These are phyloP conservation scores for Calliphora vicina DNA, from an alignment of 1,140 invertebrate genomes.

Conservation along the genomic window DNA sequence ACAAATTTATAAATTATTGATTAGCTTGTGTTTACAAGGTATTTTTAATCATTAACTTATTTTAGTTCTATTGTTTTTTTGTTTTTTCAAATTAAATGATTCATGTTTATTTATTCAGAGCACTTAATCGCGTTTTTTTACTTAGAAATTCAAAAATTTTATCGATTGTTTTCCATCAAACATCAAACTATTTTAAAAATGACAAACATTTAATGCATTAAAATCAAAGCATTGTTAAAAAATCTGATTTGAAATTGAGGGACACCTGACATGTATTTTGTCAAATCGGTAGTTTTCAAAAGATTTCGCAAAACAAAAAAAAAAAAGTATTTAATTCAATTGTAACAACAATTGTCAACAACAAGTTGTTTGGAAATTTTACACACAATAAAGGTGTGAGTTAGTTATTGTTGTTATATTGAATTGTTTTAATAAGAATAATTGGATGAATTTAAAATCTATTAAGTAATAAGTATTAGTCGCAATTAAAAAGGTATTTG, in stretches of 20 bases:
- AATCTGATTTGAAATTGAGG: not conserved
- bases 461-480: too few species aligned
- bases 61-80: not conserved
- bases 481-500: too few species aligned
- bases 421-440: not conserved
- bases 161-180: too few species aligned
- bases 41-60: not conserved
- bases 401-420: not conserved
- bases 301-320: not conserved
- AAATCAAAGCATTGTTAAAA: not conserved
- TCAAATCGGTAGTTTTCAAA: conserved; percentile 3
- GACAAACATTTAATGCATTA: not conserved
- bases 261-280: conserved; percentile 13
- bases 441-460: too few species aligned
- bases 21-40: not conserved
- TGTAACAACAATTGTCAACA: too few species aligned
- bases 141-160: not conserved
- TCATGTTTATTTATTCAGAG: not conserved
- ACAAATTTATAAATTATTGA: not conserved
- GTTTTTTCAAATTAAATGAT: too few species aligned
- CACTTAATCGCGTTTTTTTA: not conserved
- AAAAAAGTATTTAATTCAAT: not conserved
- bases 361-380: too few species aligned
- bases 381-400: not conserved
- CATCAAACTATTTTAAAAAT: not conserved